Base-by-base conservation (phyloP, 2,797 vertebrate species). In the Ceryle rudis region DNA sequence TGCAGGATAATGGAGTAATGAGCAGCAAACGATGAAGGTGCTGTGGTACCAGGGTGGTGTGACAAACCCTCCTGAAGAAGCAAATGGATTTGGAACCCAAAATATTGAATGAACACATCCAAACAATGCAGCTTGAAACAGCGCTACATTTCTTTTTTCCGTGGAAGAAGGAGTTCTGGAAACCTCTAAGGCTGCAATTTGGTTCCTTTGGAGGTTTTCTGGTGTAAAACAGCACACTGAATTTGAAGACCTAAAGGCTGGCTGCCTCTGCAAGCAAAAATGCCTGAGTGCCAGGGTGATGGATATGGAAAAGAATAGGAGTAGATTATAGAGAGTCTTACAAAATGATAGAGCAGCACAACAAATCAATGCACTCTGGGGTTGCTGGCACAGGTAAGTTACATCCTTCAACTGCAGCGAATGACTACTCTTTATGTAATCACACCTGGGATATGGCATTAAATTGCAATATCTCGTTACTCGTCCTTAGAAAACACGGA, bases 311-410 rank as follows among this genome's bases (percentile, higher is more conserved):
- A 93, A 96, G 81, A 89, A 91, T 64, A 78, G 37, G 23, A 92
- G 81, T 86, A 93, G 81, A 95, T 96, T 94, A 96, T 70, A 89
- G 67, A 65, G 35, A 86, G 91, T 70, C 86, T 87, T 85, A 85
- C 47, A 44, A 95, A 96, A 89, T 93, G 93, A 95, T 77, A 92
- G 78, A 94, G 84, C 70, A 86, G 89, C 74, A 80, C 93, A 96
- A 93, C 74, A 94, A 87, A 93, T 95, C 95, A 93, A 88, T 96
- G 90, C 2, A 6, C 67, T 78, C 88, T 37, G 71, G 82, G 54
- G 37, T 29, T 96, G 87, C 75, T 80, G 58, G 69, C 2, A 2
- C 73, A 90, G 93, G 74, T 90, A 90, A 66, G 84, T 87, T 73
- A 89, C 62, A 80, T 85, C 44, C 64, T 92, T 80, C 0, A 0